Conservation (phyloP, 2,888 invertebrate species). For the Tipula helvola region DNA sequence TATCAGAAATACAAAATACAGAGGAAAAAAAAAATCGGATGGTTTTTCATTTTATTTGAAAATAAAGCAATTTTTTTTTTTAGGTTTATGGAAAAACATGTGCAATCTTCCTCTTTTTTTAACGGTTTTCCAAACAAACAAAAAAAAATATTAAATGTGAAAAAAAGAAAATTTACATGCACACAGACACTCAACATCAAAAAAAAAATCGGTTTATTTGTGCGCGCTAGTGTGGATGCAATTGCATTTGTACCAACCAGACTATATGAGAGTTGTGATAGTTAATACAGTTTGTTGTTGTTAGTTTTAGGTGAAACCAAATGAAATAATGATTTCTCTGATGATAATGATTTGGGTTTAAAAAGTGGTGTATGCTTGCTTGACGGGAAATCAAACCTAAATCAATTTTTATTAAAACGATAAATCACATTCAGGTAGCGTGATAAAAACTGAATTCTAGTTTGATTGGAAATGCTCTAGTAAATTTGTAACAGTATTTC, state of each 20-base stretch:
- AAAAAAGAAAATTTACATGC: background rate
- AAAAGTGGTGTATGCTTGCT: too few relatives aligned
- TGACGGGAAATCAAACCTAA: too few relatives aligned
- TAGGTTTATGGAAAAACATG: background rate
- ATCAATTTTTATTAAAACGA: too few relatives aligned
- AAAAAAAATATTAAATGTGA: background rate
- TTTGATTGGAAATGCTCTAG: too few relatives aligned
- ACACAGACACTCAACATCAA: background rate
- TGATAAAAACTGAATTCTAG: too few relatives aligned
- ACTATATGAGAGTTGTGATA: too few relatives aligned
- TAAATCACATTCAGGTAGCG: too few relatives aligned
- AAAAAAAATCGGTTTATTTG: background rate
- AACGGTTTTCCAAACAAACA: background rate
- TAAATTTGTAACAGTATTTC: too few relatives aligned
- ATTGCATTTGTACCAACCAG: background rate
- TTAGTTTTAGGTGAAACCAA: too few relatives aligned
- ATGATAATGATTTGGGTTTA: too few relatives aligned
- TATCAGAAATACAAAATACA: background rate
- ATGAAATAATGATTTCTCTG: too few relatives aligned
- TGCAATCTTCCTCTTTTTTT: background rate
- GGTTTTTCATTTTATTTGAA: background rate
- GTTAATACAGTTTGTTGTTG: too few relatives aligned
- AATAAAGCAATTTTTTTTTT: background rate
- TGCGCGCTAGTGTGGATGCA: background rate
- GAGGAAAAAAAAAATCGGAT: background rate